Conservation (phyloP, 2,797 vertebrate species). For the Onychomys leucogaster region DNA sequence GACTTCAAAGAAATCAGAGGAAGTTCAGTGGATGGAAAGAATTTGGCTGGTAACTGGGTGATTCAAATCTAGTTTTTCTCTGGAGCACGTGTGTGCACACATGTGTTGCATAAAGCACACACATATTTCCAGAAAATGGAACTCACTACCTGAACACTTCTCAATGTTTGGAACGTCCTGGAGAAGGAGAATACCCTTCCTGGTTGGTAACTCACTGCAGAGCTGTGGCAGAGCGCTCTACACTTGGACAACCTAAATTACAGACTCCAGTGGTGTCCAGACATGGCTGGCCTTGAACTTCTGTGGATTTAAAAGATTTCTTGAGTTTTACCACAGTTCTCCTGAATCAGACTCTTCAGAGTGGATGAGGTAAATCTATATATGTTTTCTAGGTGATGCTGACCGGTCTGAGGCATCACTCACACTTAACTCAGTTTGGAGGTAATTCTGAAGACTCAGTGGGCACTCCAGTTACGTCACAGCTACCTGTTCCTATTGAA, state of each 20-base stretch:
- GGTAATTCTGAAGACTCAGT: background rate
- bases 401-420: background rate
- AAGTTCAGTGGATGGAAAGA: conserved; percentile 82
- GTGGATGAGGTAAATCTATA: background rate
- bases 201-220: background rate
- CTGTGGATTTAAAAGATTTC: background rate
- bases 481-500: background rate
- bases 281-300: background rate
- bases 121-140: background rate
- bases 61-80: conserved; percentile 73
- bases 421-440: background rate
- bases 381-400: background rate
- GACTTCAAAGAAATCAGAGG: conserved; percentile 80
- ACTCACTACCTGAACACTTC: conserved; percentile 49
- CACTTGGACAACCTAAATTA: background rate
- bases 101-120: background rate
- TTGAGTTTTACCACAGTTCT: background rate
- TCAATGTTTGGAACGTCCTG: background rate
- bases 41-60: conserved; percentile 73
- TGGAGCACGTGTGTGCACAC: background rate
- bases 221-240: background rate
- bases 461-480: background rate
- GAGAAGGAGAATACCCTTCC: background rate
- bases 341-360: background rate
- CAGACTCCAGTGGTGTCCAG: background rate